A percentile compares a stretch with the other conserved stretches of the same genome.
Conservation (phyloP, 2,797 vertebrate genomes). For the Danio kyathit region DNA sequence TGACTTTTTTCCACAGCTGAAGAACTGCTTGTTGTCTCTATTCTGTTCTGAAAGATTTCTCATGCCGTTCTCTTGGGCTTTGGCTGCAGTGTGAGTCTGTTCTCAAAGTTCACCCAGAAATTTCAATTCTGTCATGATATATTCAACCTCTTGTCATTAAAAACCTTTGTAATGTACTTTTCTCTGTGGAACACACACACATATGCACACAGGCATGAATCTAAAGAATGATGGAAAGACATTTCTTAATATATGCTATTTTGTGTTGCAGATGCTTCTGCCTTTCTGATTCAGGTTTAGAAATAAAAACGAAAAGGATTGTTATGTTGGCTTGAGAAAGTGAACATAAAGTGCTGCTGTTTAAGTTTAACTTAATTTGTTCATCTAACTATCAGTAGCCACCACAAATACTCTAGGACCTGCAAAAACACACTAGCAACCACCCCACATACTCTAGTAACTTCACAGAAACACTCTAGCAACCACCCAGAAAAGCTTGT, state of each 20-base stretch:
- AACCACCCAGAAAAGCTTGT: no score
- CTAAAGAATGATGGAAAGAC: neutral
- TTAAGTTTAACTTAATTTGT: no score
- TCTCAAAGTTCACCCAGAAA: neutral
- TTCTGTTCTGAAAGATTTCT: slow-evolving; percentile 2
- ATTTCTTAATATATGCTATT: neutral
- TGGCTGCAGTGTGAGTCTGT: neutral
- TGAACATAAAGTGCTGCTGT: no score
- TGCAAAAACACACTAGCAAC: no score
- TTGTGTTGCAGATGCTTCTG: neutral
- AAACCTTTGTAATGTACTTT: neutral
- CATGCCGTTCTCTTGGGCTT: neutral
- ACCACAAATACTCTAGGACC: no score
- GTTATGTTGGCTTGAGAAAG: no score
- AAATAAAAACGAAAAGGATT: neutral
- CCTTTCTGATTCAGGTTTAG: neutral
- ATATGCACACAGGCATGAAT: no score
- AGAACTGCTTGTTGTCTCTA: neutral
- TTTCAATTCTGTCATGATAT: no score
- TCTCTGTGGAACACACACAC: neutral
- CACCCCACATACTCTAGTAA: no score
- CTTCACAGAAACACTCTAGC: no score
- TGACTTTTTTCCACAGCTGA: neutral
- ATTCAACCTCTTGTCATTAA: neutral
- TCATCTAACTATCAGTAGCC: no score